Evolutionary conservation across 2,888 invertebrate species (phyloP).

Genomic region (Drosophila suboccidentalis): DNA sequence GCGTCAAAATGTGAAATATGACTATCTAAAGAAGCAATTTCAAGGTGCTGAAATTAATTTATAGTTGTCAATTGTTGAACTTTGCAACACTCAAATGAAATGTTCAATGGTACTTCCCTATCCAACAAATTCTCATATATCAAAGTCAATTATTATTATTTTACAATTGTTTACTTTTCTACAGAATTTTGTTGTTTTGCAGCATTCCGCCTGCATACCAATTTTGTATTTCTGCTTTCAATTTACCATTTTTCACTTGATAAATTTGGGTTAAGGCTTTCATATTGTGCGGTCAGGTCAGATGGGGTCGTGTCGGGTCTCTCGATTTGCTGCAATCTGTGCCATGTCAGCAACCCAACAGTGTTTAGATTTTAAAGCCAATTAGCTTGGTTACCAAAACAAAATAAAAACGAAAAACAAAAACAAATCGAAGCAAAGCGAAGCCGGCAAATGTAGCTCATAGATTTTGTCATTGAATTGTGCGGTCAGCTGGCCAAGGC

Average conservation of each 20-base stretch:
- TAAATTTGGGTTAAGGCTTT: conserved; percentile 53
- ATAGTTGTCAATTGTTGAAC: not conserved
- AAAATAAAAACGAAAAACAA: conserved; percentile 11
- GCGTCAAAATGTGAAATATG: too few relatives aligned
- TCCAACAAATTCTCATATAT: not conserved
- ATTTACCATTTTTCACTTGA: conserved; percentile 14
- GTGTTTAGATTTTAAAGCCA: conserved; percentile 74
- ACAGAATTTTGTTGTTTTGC: not conserved
- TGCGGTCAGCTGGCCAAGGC: conserved; percentile 32
- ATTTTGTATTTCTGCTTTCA: not conserved
- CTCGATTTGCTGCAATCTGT: conserved; percentile 53
- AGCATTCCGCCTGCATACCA: conserved; percentile 5
- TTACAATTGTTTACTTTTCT: not conserved
- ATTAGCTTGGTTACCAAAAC: conserved; percentile 59
- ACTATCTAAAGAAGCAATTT: not conserved
- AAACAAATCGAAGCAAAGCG: conserved; percentile 4
- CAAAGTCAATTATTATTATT: not conserved
- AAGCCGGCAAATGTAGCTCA: conserved; percentile 45
- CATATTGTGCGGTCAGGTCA: conserved; percentile 39
- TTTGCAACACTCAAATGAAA: not conserved
- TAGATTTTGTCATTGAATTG: conserved; percentile 58
- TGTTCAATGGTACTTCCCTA: not conserved
- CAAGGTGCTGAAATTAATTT: not conserved
- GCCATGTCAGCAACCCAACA: conserved; percentile 57
- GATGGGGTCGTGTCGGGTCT: conserved; percentile 3